phyloP scores from a whole-genome alignment of 2,113 vertebrate genomes.

The Forbesichthys papilliferus region DNA sequence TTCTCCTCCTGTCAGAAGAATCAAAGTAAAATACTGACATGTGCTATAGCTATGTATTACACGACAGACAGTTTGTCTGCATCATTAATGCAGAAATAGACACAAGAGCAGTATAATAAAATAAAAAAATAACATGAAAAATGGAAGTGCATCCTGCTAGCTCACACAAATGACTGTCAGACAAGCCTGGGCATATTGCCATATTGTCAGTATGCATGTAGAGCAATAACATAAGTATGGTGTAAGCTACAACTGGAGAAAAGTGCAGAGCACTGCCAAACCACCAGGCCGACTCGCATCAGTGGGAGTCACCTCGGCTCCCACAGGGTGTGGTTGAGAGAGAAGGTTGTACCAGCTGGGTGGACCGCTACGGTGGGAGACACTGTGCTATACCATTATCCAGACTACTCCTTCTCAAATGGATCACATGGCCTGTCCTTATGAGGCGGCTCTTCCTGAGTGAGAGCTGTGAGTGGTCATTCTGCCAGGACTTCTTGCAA shows the following conservation, averaged over 20 bases:
- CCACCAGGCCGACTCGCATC: not conserved
- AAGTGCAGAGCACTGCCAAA: too few species aligned
- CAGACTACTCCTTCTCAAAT: conserved; percentile 44
- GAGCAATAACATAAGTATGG: not conserved
- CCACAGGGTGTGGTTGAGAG: conserved; percentile 10
- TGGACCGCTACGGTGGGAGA: conserved; percentile 34
- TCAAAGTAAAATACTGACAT: too few species aligned
- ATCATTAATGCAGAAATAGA: not conserved
- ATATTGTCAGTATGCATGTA: not conserved
- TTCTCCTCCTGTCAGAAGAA: too few species aligned
- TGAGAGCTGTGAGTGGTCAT: not conserved
- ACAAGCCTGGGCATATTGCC: not conserved
- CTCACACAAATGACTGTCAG: not conserved
- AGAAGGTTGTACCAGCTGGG: conserved; percentile 30
- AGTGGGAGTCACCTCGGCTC: conserved; percentile 24
- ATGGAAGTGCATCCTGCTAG: not conserved
- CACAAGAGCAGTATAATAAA: not conserved
- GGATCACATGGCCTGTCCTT: conserved; percentile 36
- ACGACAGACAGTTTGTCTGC: too few species aligned
- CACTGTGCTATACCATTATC: conserved; percentile 46
- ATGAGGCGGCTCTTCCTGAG: not conserved
- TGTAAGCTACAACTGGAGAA: too few species aligned
- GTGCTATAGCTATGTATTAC: too few species aligned
- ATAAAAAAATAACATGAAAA: too few species aligned
- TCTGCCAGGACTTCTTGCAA: not conserved